These are phyloP conservation scores for Octodon degus DNA, from an alignment of 2,113 vertebrate species.

Conservation along the genomic window DNA sequence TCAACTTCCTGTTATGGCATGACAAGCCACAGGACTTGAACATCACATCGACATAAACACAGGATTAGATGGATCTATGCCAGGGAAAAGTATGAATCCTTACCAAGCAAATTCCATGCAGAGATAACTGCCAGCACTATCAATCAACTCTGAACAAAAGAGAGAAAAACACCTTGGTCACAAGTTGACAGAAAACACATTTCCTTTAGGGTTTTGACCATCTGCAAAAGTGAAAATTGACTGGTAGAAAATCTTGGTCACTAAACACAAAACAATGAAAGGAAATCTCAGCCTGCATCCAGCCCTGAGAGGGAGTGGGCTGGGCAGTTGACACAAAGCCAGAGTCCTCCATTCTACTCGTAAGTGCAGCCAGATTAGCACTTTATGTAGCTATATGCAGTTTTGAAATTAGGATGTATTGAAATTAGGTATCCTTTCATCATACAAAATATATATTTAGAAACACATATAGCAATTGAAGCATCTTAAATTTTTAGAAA, in stretches of 20 bases:
- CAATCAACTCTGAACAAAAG: neutral
- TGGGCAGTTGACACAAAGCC: neutral
- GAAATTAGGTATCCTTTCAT: neutral
- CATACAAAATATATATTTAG: neutral
- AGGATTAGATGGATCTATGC: slow-evolving; percentile 32
- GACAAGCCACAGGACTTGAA: slow-evolving; percentile 40
- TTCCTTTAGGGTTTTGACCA: slow-evolving; percentile 73
- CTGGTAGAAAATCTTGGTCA: slow-evolving; percentile 78
- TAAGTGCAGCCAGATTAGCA: neutral
- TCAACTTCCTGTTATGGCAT: slow-evolving; percentile 69
- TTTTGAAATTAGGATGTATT: neutral
- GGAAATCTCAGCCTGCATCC: slow-evolving; percentile 89
- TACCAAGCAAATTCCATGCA: neutral
- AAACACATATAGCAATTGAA: neutral
- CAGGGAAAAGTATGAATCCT: neutral
- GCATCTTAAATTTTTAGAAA: neutral
- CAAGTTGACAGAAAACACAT: slow-evolving; percentile 60
- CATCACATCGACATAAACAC: slow-evolving; percentile 44
- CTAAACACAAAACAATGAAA: slow-evolving; percentile 89
- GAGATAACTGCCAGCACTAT: neutral
- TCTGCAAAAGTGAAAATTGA: slow-evolving; percentile 82
- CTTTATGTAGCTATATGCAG: neutral
- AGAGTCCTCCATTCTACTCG: neutral
- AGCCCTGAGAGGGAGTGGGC: slow-evolving; percentile 77
- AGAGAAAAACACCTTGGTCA: slow-evolving; percentile 52